These are phyloP conservation scores for Protonemura montana DNA, from an alignment of 2,888 invertebrate genomes.

Conservation along the genomic window DNA sequence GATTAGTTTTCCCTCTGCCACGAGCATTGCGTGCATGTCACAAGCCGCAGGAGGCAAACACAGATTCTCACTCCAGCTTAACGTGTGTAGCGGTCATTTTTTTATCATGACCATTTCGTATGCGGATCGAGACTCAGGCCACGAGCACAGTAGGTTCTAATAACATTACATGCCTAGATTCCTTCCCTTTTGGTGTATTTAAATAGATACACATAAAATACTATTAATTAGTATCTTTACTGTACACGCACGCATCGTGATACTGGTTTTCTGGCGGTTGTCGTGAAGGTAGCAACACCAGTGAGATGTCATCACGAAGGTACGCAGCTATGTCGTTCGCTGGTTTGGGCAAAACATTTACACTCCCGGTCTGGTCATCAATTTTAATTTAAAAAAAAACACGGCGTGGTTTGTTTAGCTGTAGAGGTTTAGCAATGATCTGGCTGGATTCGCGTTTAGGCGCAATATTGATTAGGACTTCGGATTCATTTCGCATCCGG, in stretches of 20 bases:
- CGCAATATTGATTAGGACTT: background rate
- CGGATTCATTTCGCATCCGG: background rate
- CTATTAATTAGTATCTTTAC: slow-evolving; percentile 32
- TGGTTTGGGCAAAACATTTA: background rate
- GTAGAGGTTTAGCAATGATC: background rate
- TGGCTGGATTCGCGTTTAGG: background rate
- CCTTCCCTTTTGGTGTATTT: slow-evolving; percentile 31
- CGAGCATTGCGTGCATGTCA: background rate
- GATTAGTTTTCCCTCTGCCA: background rate
- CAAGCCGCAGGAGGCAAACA: background rate
- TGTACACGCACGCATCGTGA: background rate
- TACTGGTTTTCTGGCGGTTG: background rate
- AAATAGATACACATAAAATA: slow-evolving; percentile 36
- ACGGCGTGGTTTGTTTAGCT: background rate
- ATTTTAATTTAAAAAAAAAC: background rate
- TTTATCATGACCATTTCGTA: background rate
- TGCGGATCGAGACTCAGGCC: background rate
- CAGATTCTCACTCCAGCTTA: slow-evolving; percentile 30
- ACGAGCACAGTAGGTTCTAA: background rate
- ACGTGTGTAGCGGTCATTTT: slow-evolving; percentile 27
- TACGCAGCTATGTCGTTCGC: background rate
- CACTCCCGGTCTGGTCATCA: background rate
- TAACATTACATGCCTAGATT: background rate
- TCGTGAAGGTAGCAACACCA: background rate
- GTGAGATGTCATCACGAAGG: background rate